Evolutionary conservation across 1,140 invertebrate species (phyloP).

Genomic region (Temnothorax curvispinosus): DNA sequence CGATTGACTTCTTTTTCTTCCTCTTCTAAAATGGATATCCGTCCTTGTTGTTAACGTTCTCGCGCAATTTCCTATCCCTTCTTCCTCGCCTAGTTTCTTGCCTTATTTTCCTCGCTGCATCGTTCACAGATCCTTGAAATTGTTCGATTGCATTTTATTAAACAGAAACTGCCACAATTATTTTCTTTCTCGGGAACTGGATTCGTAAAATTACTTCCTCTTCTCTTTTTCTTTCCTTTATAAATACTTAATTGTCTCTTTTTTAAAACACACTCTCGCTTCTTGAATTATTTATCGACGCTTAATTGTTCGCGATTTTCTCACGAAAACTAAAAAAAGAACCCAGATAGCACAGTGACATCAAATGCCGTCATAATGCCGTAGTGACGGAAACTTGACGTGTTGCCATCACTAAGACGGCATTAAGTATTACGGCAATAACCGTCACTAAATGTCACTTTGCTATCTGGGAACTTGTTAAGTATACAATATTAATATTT

Average conservation of each 20-base stretch:
- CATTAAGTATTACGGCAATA: too few relatives aligned
- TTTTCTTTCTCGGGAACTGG: neutral
- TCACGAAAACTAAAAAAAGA: neutral
- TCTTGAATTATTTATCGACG: neutral
- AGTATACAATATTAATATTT: neutral
- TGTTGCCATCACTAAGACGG: too few relatives aligned
- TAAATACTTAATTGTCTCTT: neutral
- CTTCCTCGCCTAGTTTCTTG: neutral
- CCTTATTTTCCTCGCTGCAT: neutral
- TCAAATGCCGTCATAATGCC: too few relatives aligned
- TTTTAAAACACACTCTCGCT: neutral
- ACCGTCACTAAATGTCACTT: too few relatives aligned
- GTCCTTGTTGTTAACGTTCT: neutral
- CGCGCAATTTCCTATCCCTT: neutral
- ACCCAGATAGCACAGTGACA: too few relatives aligned
- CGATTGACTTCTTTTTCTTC: neutral
- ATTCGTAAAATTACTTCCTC: neutral
- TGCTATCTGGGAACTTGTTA: too few relatives aligned
- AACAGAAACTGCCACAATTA: too few relatives aligned
- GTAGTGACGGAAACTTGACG: too few relatives aligned
- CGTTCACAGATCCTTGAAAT: too few relatives aligned
- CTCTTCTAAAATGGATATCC: neutral
- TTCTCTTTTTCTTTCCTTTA: neutral
- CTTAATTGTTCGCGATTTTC: neutral
- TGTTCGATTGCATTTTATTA: too few relatives aligned